These are phyloP conservation scores for Bucco capensis DNA, from an alignment of 2,113 vertebrate species.

Conservation along the genomic window DNA sequence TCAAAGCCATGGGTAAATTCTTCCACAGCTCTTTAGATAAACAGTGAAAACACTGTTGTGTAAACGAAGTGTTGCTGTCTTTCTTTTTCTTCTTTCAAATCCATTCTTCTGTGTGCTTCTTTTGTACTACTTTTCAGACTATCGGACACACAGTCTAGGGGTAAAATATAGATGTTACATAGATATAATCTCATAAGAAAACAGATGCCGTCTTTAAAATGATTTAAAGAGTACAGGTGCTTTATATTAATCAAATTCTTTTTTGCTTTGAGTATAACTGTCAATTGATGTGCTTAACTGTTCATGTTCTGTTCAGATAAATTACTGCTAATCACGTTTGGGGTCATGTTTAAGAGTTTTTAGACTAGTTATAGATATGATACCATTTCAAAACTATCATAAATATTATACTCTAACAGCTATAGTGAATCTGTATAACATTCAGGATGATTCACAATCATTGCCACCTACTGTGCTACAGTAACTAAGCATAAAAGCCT, in stretches of 20 bases:
- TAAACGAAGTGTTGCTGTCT: not conserved
- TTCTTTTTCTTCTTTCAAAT: not conserved
- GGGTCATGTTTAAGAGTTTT: conserved; percentile 24
- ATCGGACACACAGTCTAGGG: not conserved
- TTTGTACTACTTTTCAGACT: not conserved
- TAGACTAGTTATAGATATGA: not conserved
- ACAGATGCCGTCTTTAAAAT: conserved; percentile 34
- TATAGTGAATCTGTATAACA: not conserved
- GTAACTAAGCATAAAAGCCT: not conserved
- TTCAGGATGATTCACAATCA: not conserved
- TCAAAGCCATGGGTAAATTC: not conserved
- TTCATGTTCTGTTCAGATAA: conserved; percentile 43
- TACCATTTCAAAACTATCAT: conserved; percentile 9
- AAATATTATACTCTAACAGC: conserved; percentile 17
- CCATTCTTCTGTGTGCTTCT: not conserved
- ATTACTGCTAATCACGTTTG: conserved; percentile 24
- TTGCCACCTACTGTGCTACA: not conserved
- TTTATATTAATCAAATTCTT: conserved; percentile 48
- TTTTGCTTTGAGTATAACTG: conserved; percentile 6
- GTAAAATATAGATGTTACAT: conserved; percentile 1
- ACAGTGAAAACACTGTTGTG: not conserved
- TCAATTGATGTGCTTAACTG: conserved; percentile 42
- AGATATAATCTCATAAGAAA: conserved; percentile 41
- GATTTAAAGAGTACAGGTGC: conserved; percentile 35
- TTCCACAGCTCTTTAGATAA: not conserved